Conservation (phyloP, 2,113 vertebrate genomes). For the Xiphophorus maculatus region DNA sequence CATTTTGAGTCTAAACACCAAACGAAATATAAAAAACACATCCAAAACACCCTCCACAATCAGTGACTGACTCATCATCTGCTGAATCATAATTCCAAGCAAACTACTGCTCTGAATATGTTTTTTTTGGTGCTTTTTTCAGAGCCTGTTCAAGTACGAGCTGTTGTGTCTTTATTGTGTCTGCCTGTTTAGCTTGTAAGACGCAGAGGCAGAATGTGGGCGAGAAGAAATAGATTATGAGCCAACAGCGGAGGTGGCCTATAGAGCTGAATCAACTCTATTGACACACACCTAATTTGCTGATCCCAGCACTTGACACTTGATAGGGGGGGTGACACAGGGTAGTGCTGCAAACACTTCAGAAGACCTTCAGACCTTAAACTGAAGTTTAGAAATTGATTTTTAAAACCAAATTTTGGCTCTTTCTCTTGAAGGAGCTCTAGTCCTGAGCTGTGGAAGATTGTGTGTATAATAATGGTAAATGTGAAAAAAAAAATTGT, state of each 20-base stretch:
- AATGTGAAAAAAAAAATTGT: no score
- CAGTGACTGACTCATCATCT: background rate
- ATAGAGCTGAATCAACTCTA: background rate
- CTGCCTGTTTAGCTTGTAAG: background rate
- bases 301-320: background rate
- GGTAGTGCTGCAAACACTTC: background rate
- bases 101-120: background rate
- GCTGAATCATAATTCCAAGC: background rate
- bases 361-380: background rate
- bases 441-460: no score
- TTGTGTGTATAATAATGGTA: no score
- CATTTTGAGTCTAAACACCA: background rate
- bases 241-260: background rate
- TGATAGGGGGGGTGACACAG: background rate
- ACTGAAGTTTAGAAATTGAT: no score
- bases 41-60: background rate
- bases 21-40: no score
- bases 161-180: background rate
- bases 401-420: no score
- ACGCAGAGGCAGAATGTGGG: background rate
- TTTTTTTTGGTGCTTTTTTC: background rate
- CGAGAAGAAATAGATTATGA: background rate
- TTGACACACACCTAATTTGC: background rate
- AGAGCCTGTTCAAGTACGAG: background rate
- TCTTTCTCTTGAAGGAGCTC: no score